Evolutionary conservation across 2,113 vertebrate species (phyloP).

Genomic region (Callaeas wilsoni): DNA sequence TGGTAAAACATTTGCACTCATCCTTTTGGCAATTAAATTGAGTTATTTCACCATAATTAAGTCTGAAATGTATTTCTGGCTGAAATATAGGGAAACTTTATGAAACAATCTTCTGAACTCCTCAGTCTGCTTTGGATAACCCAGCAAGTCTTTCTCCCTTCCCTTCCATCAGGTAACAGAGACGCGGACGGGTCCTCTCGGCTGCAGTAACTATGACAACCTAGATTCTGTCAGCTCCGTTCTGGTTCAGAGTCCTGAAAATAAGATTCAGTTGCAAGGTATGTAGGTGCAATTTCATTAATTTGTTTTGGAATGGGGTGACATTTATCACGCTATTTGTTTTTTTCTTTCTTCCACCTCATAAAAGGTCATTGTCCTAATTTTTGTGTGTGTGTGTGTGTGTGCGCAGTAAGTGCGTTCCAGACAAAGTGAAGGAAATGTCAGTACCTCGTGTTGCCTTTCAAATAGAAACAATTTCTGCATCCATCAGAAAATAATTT

Average conservation of each 20-base stretch:
- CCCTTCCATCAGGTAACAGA: slow-evolving; percentile 86
- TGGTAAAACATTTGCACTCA: neutral
- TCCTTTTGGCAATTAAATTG: neutral
- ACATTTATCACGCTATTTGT: neutral
- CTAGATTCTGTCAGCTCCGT: slow-evolving; percentile 98
- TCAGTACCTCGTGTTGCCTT: neutral
- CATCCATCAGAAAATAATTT: neutral
- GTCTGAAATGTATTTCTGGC: neutral
- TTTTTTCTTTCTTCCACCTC: neutral
- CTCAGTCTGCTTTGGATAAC: slow-evolving; percentile 9
- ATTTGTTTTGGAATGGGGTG: neutral
- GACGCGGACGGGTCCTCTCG: slow-evolving; percentile 94
- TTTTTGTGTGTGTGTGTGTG: neutral
- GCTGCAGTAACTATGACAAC: slow-evolving; percentile 99
- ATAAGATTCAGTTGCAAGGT: slow-evolving; percentile 98
- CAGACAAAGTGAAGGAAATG: neutral
- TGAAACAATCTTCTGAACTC: neutral
- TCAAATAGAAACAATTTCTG: neutral
- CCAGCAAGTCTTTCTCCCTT: slow-evolving; percentile 19
- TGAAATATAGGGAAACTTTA: neutral
- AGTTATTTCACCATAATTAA: neutral
- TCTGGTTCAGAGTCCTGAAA: slow-evolving; percentile 97
- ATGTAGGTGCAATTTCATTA: slow-evolving; percentile 61
- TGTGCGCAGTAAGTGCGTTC: neutral
- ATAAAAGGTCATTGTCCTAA: slow-evolving; percentile 9